These are phyloP conservation scores for Anastrepha ludens DNA, from an alignment of 1,140 invertebrate species.

Conservation along the genomic window DNA sequence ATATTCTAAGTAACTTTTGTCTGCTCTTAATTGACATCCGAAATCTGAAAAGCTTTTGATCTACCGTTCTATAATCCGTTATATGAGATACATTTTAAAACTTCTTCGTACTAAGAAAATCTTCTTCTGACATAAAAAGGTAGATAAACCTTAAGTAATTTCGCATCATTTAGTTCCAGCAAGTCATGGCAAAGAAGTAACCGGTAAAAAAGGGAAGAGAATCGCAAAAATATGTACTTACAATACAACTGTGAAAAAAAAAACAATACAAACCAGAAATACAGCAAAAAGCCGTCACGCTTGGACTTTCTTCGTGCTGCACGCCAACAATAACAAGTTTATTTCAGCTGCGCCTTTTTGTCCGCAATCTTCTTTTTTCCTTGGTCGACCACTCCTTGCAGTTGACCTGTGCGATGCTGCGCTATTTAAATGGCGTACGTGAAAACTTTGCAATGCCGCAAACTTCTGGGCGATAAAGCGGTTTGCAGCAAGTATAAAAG, in stretches of 20 bases:
- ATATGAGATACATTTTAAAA: no score
- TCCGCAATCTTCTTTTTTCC: not conserved
- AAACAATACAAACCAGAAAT: not conserved
- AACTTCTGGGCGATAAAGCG: constrained; percentile 24
- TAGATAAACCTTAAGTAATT: no score
- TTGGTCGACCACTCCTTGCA: not conserved
- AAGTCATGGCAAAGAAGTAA: no score
- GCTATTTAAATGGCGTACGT: constrained; percentile 17
- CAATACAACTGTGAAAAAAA: not conserved
- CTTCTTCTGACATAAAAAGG: no score
- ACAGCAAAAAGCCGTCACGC: not conserved
- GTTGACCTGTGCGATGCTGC: constrained; percentile 19
- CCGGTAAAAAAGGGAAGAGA: not conserved
- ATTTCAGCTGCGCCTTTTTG: not conserved
- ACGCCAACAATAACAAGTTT: constrained; percentile 17
- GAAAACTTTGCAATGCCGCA: constrained; percentile 4
- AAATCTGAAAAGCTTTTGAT: no score
- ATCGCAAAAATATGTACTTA: not conserved
- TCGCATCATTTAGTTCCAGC: no score
- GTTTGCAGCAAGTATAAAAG: not conserved
- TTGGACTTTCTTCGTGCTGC: constrained; percentile 28
- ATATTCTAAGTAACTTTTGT: no score
- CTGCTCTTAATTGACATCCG: no score
- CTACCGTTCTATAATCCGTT: no score
- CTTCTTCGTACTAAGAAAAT: no score